Evolutionary conservation across 2,888 invertebrate genomes (phyloP), one percentile per base, ranked within the genome.

Genomic region (Euphydryas editha): DNA sequence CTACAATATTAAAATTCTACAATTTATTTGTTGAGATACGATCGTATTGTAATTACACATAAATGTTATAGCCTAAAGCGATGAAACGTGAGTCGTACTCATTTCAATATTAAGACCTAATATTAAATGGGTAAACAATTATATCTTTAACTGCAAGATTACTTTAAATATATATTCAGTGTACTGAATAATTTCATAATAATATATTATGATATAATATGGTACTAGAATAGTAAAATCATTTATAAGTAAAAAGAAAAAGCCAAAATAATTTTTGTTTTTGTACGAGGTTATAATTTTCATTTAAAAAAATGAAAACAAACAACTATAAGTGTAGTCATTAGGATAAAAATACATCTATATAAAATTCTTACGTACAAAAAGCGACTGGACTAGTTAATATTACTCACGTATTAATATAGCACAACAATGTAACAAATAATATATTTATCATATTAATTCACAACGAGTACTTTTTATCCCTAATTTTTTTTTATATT

Each of bases 341-440:
- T 39, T 39, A 47, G 20, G 47, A 47, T 47, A 47, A 47, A 47
- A 47, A 47, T 20, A 47, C 47, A 13, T 13, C 20, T 24, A 24
- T 51, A 51, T n/a, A 30, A 24, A 42, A 49, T 24, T n/a, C 18
- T 47, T 44, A 13, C 39, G 36, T 62, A 55, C 51, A 56, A 56
- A 54, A 55, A 37, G 51, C 24, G 8, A 42, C 37, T n/a, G 42
- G 20, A 47, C 30, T 20, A 58, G 54, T 42, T 37, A 62, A 56
- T 44, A 39, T 56, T 57, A 57, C 42, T 59, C 30, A 66, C 57
- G 58, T 46, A 67, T 57, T 62, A 21, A 51, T 42, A 42, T 60
- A 36, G 47, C 15, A 49, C 67, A 62, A 64, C 64, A 67, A 67
- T 62, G 67, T 69, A 54, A 49, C 30, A 55, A 46, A 59, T 36